Conservation (phyloP, 2,888 invertebrate species). For the Crepidodera aurea region DNA sequence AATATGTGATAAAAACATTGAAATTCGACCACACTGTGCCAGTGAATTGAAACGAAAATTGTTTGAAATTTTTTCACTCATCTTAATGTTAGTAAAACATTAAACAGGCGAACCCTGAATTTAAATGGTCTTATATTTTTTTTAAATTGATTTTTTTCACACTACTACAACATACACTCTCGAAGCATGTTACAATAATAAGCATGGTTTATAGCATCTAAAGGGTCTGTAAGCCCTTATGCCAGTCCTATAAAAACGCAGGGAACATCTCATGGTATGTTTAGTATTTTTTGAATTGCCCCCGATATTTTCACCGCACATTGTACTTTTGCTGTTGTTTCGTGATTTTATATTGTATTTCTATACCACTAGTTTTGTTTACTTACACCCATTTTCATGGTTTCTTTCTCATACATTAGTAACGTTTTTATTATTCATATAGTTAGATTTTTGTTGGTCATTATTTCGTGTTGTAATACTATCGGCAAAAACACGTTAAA, state of each 20-base stretch:
- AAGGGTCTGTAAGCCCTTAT: conserved; percentile 65
- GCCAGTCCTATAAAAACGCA: conserved; percentile 71
- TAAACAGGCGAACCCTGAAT: too few relatives aligned
- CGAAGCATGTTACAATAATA: conserved; percentile 43
- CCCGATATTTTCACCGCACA: conserved; percentile 19
- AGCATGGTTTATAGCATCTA: conserved; percentile 52
- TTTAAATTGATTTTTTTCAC: too few relatives aligned
- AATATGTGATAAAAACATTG: too few relatives aligned
- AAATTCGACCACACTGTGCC: too few relatives aligned
- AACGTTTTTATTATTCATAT: background rate
- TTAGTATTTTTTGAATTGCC: conserved; percentile 29
- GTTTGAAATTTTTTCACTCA: too few relatives aligned
- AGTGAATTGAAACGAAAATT: too few relatives aligned
- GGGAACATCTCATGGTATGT: conserved; percentile 60
- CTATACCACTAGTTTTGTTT: background rate
- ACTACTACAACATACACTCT: conserved; percentile 3
- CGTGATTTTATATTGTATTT: too few relatives aligned
- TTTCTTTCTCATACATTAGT: background rate
- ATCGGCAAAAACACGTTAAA: background rate
- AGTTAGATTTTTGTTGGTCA: background rate
- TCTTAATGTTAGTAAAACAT: too few relatives aligned
- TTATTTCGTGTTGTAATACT: background rate
- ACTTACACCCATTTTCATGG: background rate
- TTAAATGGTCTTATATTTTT: too few relatives aligned
- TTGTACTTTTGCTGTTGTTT: conserved; percentile 5